Evolutionary conservation across 2,113 vertebrate species (phyloP).

Genomic region (Lasiurus borealis): DNA sequence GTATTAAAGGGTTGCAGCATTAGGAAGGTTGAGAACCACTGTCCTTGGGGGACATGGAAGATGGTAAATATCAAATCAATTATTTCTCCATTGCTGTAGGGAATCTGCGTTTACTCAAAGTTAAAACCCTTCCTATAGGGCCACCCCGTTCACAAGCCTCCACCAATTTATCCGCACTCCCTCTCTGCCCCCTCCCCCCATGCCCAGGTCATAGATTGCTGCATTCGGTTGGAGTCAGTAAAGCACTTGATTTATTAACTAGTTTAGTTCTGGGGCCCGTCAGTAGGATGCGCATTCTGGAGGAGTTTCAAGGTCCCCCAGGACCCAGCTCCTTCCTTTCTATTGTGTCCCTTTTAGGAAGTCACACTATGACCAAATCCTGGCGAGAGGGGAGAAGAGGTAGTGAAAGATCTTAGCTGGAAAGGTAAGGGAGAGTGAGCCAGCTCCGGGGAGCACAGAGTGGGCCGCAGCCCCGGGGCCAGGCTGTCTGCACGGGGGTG

Average conservation of each 20-base stretch:
- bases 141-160: not conserved
- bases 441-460: no score
- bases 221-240: no score
- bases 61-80: not conserved
- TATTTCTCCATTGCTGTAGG: not conserved
- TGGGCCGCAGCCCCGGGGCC: not conserved
- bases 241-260: not conserved
- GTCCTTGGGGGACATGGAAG: not conserved
- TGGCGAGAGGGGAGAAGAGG: not conserved
- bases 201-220: not conserved
- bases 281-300: not conserved
- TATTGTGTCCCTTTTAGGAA: not conserved
- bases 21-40: no score
- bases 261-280: not conserved
- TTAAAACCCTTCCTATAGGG: not conserved
- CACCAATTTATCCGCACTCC: no score
- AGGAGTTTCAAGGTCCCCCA: not conserved
- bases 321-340: not conserved
- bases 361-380: not conserved
- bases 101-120: not conserved
- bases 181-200: no score
- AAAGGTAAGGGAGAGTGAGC: not conserved
- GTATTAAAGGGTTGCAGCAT: no score
- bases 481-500: not conserved
- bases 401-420: not conserved